Evolutionary conservation across 2,888 invertebrate species (phyloP).

Genomic region (Heteromurus nitidus): DNA sequence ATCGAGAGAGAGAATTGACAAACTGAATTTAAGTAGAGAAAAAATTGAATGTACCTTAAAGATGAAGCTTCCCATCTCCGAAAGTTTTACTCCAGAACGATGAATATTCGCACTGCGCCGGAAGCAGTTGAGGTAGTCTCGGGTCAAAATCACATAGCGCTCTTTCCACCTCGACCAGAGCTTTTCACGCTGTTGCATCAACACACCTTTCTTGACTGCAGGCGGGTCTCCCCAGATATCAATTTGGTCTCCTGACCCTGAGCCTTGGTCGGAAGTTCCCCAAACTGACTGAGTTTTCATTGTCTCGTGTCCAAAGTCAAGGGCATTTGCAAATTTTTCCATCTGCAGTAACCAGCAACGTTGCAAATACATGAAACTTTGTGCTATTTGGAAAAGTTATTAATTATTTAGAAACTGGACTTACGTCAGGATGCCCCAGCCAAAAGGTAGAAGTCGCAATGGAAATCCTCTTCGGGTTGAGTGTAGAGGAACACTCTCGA

Average conservation of each 20-base stretch:
- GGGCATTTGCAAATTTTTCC: slow-evolving; percentile 71
- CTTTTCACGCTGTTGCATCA: slow-evolving; percentile 82
- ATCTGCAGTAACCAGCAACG: slow-evolving; percentile 54
- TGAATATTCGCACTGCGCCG: slow-evolving; percentile 77
- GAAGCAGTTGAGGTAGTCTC: slow-evolving; percentile 82
- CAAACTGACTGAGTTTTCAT: slow-evolving; percentile 69
- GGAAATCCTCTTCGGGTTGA: slow-evolving; percentile 72
- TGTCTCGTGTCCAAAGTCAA: slow-evolving; percentile 68
- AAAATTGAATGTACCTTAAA: slow-evolving; percentile 78
- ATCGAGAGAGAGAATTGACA: too few species aligned
- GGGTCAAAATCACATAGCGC: slow-evolving; percentile 81
- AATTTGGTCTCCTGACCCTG: slow-evolving; percentile 61
- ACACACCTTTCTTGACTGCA: slow-evolving; percentile 81
- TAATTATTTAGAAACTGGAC: too few species aligned
- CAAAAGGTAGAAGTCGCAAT: slow-evolving; percentile 73
- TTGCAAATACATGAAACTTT: not conserved
- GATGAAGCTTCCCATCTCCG: slow-evolving; percentile 82
- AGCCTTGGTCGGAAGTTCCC: slow-evolving; percentile 69
- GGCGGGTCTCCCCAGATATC: slow-evolving; percentile 75
- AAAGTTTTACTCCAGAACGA: slow-evolving; percentile 77
- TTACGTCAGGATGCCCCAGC: slow-evolving; percentile 73
- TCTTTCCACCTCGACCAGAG: slow-evolving; percentile 83
- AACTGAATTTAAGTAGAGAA: not conserved
- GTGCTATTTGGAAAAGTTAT: not conserved
- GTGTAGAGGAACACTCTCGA: slow-evolving; percentile 53